Evolutionary conservation across 2,888 invertebrate species (phyloP), one percentile per base, ranked within the genome.

Genomic region (Hoplodrina blanda): DNA sequence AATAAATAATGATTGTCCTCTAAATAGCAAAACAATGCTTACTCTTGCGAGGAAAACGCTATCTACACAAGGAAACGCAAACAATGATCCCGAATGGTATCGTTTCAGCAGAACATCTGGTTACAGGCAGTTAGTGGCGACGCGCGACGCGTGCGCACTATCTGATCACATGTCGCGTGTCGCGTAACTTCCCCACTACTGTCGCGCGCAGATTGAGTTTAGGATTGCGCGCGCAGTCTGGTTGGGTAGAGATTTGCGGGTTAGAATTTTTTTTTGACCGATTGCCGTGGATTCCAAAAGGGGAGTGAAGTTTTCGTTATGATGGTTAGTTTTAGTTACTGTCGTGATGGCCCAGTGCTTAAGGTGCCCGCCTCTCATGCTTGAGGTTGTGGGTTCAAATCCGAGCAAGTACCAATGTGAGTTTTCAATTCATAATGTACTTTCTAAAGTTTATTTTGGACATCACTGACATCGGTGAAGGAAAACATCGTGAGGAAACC

Each of bases 91-190:
- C 56, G 53, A 78, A 76, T 80, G 76, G 76, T 66, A 78, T 61
- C 62, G 77, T 66, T 76, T 80, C 66, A 78, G 61, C 20, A 20
- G 37, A 62, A 67, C 81, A 78, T 78, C 78, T 72, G 63, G 78
- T 78, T 76, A 80, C 80, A 67, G 63, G 78, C 72, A 76, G 81
- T 76, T 72, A 80, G 63, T 10, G 66, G 64, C 73, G 80, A 71
- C 82, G 82, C 80, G 83, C 80, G 78, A 74, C 82, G 82, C 83
- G 85, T 83, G 81, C 76, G 75, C 73, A 49, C 41, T 69, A 84
- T 84, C 84, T 73, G 84, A 84, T 84, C 85, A 83, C 85, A 81
- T 76, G 80, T 83, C 83, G 65, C 55, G 44, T 67, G 76, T 78
- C 79, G 57, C 53, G 79, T 46, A 64, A 60, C 72, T 74, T 64